Conservation (phyloP, 1,140 invertebrate genomes). For the Drosophila novamexicana region DNA sequence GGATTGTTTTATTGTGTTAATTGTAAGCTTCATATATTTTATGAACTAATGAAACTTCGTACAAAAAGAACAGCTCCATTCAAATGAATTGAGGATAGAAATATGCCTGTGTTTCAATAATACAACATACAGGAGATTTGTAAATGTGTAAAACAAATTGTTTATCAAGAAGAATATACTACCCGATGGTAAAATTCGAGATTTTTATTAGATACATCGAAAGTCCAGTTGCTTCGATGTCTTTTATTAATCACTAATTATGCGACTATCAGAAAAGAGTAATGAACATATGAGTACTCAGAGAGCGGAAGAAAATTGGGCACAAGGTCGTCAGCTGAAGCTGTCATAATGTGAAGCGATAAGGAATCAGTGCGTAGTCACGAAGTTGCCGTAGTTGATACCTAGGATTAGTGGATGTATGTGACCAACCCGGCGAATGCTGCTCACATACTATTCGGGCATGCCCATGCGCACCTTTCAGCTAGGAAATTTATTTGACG, state of each 20-base stretch:
- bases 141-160: too few relatives aligned
- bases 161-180: too few relatives aligned
- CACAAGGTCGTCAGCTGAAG: constrained; percentile 26
- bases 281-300: neutral
- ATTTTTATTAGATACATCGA: too few relatives aligned
- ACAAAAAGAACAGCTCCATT: too few relatives aligned
- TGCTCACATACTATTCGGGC: neutral
- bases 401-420: constrained; percentile 11
- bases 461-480: constrained; percentile 21
- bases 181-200: too few relatives aligned
- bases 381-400: constrained; percentile 9
- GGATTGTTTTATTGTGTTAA: too few relatives aligned
- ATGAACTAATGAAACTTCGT: too few relatives aligned
- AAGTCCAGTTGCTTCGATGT: too few relatives aligned
- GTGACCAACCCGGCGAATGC: neutral
- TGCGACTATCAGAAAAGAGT: constrained; percentile 2
- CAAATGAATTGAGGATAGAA: too few relatives aligned
- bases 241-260: constrained; percentile 1
- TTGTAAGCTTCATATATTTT: too few relatives aligned
- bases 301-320: constrained; percentile 16
- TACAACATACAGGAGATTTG: too few relatives aligned
- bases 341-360: constrained; percentile 17
- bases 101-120: too few relatives aligned
- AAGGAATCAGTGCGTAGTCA: constrained; percentile 17
- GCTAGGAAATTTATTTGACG: constrained; percentile 1